Percentiles rank a stretch among this genome's conserved stretches.
These are phyloP conservation scores for Caenorhabditis briggsae DNA, from an alignment of 1,140 invertebrate genomes.

Conservation along the genomic window DNA sequence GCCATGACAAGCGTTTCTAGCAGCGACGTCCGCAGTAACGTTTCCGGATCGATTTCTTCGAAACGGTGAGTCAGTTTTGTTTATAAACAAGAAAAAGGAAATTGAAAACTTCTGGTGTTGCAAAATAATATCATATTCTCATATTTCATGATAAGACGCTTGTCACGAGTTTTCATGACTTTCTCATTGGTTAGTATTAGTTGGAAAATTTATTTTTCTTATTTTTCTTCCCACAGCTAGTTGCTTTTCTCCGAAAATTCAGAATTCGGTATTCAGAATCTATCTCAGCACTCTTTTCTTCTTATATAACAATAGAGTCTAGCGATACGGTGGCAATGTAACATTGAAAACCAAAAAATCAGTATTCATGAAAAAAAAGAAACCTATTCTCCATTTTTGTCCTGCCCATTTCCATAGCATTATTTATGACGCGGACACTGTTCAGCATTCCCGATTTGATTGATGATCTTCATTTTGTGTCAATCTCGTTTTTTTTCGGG, in stretches of 20 bases:
- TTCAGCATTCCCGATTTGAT: constrained; percentile 28
- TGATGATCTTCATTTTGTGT: constrained; percentile 35
- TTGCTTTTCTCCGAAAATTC: too few species aligned
- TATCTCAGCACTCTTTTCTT: not conserved
- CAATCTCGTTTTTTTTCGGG: not conserved
- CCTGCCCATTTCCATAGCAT: constrained; percentile 30
- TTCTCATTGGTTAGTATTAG: too few species aligned
- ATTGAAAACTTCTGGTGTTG: too few species aligned
- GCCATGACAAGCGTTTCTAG: constrained; percentile 57
- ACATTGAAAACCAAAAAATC: not conserved
- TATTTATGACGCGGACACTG: constrained; percentile 34
- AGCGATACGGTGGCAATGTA: not conserved
- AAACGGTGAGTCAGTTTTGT: constrained; percentile 16
- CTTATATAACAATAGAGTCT: not conserved
- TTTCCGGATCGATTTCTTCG: constrained; percentile 12
- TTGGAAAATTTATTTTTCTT: too few species aligned
- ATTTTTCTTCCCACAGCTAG: too few species aligned
- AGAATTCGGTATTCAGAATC: too few species aligned
- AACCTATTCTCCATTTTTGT: not conserved
- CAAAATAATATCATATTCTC: too few species aligned
- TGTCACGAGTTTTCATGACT: too few species aligned
- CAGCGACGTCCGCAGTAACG: constrained; percentile 57
- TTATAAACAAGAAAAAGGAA: not conserved
- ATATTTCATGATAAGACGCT: too few species aligned
- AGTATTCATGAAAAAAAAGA: not conserved